Evolutionary conservation across 2,113 vertebrate genomes (phyloP).

Genomic region (Ploceus nigricollis): DNA sequence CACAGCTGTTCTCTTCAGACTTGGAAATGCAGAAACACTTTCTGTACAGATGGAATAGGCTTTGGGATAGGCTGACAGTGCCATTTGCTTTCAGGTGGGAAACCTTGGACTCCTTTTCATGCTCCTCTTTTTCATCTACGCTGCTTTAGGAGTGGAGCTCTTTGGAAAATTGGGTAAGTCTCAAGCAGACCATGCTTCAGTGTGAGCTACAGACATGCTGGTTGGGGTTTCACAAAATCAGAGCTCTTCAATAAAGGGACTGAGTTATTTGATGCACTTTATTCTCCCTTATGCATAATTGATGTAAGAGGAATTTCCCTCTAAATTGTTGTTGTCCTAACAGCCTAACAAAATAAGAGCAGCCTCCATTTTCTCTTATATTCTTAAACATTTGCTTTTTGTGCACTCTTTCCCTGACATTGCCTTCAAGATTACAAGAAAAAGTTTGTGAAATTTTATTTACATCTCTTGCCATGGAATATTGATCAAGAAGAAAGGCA

Average conservation of each 20-base stretch:
- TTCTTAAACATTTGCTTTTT: not conserved
- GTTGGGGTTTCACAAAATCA: not conserved
- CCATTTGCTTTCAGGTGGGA: conserved; percentile 83
- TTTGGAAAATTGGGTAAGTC: conserved; percentile 95
- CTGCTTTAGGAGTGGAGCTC: conserved; percentile 95
- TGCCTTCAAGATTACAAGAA: not conserved
- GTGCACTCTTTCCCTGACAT: not conserved
- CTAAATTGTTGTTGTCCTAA: not conserved
- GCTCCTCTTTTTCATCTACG: conserved; percentile 99
- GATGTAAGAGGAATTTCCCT: not conserved
- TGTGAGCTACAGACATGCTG: not conserved
- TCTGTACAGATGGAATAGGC: not conserved
- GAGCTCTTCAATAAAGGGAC: not conserved
- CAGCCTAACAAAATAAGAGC: not conserved
- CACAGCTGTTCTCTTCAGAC: not conserved
- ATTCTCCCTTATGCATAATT: not conserved
- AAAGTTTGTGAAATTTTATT: not conserved
- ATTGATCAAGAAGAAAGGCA: not conserved
- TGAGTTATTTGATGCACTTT: not conserved
- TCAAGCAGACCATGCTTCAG: not conserved
- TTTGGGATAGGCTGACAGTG: not conserved
- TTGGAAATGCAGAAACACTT: not conserved
- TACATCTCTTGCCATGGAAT: not conserved
- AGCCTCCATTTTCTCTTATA: not conserved
- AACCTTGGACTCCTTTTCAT: conserved; percentile 98